A percentile compares a stretch with the other conserved stretches of the same genome.
These are phyloP conservation scores for Boloria euphrosyne DNA, from an alignment of 2,888 invertebrate genomes.

Conservation along the genomic window DNA sequence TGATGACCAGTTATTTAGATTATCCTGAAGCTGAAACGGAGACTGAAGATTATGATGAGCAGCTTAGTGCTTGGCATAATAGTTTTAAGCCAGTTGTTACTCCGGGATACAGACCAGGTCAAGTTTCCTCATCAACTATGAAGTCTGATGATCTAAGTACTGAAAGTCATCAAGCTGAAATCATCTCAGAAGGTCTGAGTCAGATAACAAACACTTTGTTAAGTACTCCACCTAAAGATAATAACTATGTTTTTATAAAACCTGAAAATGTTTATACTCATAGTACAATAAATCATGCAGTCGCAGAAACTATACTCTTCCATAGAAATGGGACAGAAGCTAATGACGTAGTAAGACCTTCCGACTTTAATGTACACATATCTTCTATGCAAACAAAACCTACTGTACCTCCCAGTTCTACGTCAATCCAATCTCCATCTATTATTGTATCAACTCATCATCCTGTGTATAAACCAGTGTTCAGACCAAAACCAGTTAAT, in stretches of 20 bases:
- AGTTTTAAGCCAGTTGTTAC: slow-evolving; percentile 76
- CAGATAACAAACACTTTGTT: slow-evolving; percentile 81
- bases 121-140: slow-evolving; percentile 48
- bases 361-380: slow-evolving; percentile 77
- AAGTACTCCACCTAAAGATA: slow-evolving; percentile 72
- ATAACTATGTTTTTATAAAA: slow-evolving; percentile 57
- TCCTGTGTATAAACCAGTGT: slow-evolving; percentile 76
- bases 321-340: slow-evolving; percentile 82
- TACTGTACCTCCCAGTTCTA: slow-evolving; percentile 58
- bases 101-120: slow-evolving; percentile 69
- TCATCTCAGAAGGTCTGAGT: slow-evolving; percentile 81
- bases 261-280: slow-evolving; percentile 69
- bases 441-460: slow-evolving; percentile 69
- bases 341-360: slow-evolving; percentile 74
- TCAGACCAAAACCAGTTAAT: slow-evolving; percentile 77
- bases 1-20: slow-evolving; percentile 75
- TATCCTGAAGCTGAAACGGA: slow-evolving; percentile 68
- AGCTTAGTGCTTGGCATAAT: slow-evolving; percentile 70
- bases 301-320: slow-evolving; percentile 84
- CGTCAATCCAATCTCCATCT: slow-evolving; percentile 56
- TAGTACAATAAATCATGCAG: slow-evolving; percentile 82
- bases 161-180: slow-evolving; percentile 65
- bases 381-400: slow-evolving; percentile 78
- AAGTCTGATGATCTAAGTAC: slow-evolving; percentile 60
- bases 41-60: slow-evolving; percentile 66